phyloP scores from a whole-genome alignment of 2,888 invertebrate genomes.

The Lysandra coridon region DNA sequence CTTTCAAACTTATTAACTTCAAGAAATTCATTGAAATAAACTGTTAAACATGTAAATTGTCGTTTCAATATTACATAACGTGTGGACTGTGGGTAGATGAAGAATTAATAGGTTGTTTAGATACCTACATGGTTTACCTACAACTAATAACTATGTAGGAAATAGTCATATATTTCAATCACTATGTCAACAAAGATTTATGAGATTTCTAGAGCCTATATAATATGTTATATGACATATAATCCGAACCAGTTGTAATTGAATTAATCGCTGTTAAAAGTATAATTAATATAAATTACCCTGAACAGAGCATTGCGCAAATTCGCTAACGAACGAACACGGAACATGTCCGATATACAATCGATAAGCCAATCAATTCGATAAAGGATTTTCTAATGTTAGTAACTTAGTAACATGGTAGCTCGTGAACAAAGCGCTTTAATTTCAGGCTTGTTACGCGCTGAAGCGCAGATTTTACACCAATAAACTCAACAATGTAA shows the following conservation, averaged over 20 bases:
- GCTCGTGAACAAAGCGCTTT: background rate
- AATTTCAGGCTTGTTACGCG: background rate
- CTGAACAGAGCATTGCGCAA: constrained; percentile 17
- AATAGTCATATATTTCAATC: background rate
- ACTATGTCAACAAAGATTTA: background rate
- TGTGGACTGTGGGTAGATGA: background rate
- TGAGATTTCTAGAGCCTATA: constrained; percentile 1
- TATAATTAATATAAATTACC: constrained; percentile 29
- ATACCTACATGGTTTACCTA: background rate
- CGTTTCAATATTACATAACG: background rate
- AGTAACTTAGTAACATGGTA: background rate
- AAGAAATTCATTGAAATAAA: background rate
- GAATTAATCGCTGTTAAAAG: constrained; percentile 11
- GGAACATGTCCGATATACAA: constrained; percentile 13
- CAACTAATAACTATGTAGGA: background rate
- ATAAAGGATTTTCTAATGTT: constrained; percentile 4
- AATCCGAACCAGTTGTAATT: background rate
- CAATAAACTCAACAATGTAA: too few relatives aligned
- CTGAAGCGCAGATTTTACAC: too few relatives aligned
- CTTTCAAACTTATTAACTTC: background rate
- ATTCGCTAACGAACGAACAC: constrained; percentile 23
- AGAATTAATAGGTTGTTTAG: background rate
- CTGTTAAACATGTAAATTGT: background rate
- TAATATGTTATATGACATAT: background rate
- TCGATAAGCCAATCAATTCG: background rate